Percentiles rank a stretch among this genome's conserved stretches.
These are phyloP conservation scores for Hippopotamyrus pictus DNA, from an alignment of 2,797 vertebrate genomes.

Conservation along the genomic window DNA sequence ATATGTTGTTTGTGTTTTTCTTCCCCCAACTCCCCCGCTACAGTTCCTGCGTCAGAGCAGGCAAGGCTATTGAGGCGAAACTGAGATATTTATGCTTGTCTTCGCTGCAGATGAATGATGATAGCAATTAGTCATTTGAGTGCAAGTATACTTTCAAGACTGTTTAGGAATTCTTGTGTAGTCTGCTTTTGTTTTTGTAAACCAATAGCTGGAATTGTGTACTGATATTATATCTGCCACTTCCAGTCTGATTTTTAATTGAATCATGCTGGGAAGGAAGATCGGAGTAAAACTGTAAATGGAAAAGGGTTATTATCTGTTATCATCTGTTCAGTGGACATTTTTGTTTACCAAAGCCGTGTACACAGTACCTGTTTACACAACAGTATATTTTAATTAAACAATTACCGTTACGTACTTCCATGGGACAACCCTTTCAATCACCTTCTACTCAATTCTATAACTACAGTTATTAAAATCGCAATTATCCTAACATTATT, in stretches of 20 bases:
- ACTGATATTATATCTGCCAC: neutral
- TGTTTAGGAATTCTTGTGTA: conserved; percentile 11
- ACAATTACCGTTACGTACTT: neutral
- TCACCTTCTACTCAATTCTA: neutral
- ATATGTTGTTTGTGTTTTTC: neutral
- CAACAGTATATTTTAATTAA: neutral
- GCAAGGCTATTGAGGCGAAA: neutral
- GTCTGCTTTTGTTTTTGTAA: conserved; percentile 16
- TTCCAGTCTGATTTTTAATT: neutral
- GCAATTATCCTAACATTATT: neutral
- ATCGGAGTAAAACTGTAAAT: neutral
- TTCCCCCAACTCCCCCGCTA: neutral
- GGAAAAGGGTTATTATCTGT: neutral
- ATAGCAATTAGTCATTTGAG: neutral
- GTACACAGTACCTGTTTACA: conserved; percentile 6
- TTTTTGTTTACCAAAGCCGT: neutral
- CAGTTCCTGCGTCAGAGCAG: neutral
- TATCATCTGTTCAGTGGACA: neutral
- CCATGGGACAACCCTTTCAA: neutral
- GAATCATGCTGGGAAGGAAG: neutral
- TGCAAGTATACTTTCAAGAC: neutral
- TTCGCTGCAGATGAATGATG: neutral
- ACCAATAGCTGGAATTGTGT: conserved; percentile 6
- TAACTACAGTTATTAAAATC: neutral
- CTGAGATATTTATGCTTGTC: neutral